Conservation (phyloP, 2,113 vertebrate genomes). For the Barbus barbus region DNA sequence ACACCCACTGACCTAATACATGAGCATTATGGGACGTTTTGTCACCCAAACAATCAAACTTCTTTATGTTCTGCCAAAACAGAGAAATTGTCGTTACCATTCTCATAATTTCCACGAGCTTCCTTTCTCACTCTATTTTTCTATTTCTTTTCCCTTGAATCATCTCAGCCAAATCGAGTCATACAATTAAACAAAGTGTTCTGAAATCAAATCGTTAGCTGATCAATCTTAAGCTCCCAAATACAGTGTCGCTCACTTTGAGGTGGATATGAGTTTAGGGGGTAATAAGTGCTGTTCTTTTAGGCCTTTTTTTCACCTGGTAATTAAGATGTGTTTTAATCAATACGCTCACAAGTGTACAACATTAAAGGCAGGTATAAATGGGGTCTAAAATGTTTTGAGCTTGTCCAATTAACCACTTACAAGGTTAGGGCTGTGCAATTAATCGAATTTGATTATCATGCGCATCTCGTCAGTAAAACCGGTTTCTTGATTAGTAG, state of each 20-base stretch:
- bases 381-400: neutral
- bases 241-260: conserved; percentile 62
- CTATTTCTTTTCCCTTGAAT: conserved; percentile 31
- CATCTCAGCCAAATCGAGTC: conserved; percentile 62
- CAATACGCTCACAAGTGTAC: neutral
- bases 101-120: neutral
- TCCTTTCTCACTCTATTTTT: conserved; percentile 7
- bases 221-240: conserved; percentile 55
- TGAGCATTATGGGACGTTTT: neutral
- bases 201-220: conserved; percentile 67
- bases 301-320: conserved; percentile 39
- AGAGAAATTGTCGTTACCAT: neutral
- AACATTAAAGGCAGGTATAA: neutral
- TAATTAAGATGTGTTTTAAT: neutral
- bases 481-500: no score
- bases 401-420: no score
- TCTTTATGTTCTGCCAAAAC: neutral
- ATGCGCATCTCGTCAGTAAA: no score
- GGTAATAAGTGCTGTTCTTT: conserved; percentile 54
- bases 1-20: neutral
- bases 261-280: conserved; percentile 61
- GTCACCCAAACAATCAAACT: neutral
- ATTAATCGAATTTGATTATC: no score
- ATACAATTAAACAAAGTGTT: conserved; percentile 71
- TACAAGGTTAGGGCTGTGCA: no score